These are phyloP conservation scores for Aelia acuminata DNA, from an alignment of 2,888 invertebrate genomes.

Conservation along the genomic window DNA sequence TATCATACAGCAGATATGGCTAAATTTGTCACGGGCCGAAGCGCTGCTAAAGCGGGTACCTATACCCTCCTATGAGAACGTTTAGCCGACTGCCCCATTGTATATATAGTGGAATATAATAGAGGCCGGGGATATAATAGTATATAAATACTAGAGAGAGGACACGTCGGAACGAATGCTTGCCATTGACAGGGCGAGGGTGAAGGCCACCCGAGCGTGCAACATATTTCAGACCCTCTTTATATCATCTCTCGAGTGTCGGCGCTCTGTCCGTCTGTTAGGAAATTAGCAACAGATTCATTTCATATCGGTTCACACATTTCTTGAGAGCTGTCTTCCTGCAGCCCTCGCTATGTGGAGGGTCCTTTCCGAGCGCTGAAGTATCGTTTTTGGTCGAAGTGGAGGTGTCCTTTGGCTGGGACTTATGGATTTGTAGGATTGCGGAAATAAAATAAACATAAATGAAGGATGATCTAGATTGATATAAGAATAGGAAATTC, in stretches of 20 bases:
- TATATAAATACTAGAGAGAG: slow-evolving; percentile 37
- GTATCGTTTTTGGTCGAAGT: background rate
- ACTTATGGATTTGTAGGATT: background rate
- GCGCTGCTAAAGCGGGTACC: slow-evolving; percentile 17
- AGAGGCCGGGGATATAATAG: slow-evolving; percentile 38
- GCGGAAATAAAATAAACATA: no score
- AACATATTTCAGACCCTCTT: slow-evolving; percentile 51
- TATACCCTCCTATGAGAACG: slow-evolving; percentile 26
- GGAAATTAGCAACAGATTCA: slow-evolving; percentile 45
- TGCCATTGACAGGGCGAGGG: slow-evolving; percentile 6
- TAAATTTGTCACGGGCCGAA: slow-evolving; percentile 46
- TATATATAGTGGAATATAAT: slow-evolving; percentile 44
- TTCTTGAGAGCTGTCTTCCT: slow-evolving; percentile 39
- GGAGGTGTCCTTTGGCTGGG: background rate
- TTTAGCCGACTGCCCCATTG: slow-evolving; percentile 45
- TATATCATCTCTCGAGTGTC: slow-evolving; percentile 5
- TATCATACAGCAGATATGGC: slow-evolving; percentile 31
- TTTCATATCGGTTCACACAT: slow-evolving; percentile 25
- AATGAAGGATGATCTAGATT: no score
- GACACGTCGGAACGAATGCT: slow-evolving; percentile 41
- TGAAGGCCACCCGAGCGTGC: slow-evolving; percentile 4
- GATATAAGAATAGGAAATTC: no score
- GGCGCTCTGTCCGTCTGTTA: background rate
- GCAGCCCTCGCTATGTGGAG: background rate
- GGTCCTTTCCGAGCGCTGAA: background rate